Evolutionary conservation across 2,113 vertebrate genomes (phyloP).

Genomic region (Lota lota): DNA sequence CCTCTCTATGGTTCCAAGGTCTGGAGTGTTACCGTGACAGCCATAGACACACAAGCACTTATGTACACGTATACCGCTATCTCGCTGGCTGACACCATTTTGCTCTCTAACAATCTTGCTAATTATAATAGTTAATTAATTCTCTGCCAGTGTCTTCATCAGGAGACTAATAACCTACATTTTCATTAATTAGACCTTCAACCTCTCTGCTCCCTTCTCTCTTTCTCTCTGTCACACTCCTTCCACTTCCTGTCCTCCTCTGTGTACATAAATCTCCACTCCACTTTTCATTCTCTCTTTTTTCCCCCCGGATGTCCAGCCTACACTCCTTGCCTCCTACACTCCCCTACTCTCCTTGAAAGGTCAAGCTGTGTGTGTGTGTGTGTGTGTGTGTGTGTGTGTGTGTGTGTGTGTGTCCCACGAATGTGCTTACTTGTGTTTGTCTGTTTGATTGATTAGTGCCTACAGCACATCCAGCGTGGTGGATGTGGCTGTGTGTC

Average conservation of each 20-base stretch:
- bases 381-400: constrained; percentile 13
- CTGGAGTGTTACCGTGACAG: constrained; percentile 11
- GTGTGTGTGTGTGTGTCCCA: constrained; percentile 7
- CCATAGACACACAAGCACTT: constrained; percentile 31
- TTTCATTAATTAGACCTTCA: constrained; percentile 83
- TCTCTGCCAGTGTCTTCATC: constrained; percentile 79
- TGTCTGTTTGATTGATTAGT: not conserved
- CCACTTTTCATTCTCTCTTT: not conserved
- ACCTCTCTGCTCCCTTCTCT: constrained; percentile 63
- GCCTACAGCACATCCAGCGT: too few relatives aligned
- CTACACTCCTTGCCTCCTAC: not conserved
- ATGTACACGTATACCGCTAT: constrained; percentile 52
- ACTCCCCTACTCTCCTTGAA: constrained; percentile 2
- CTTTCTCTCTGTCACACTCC: constrained; percentile 56
- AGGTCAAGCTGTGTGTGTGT: constrained; percentile 5
- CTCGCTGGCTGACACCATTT: constrained; percentile 76
- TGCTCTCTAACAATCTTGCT: constrained; percentile 83
- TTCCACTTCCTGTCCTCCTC: constrained; percentile 23
- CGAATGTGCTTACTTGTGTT: constrained; percentile 6
- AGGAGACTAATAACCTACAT: constrained; percentile 85
- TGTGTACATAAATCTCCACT: constrained; percentile 4
- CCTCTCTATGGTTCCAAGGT: too few relatives aligned
- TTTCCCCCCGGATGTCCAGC: not conserved
- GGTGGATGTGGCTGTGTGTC: not conserved
- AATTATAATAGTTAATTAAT: constrained; percentile 87